These are phyloP conservation scores for Holocentrus rufus DNA, from an alignment of 2,797 vertebrate species.

Conservation along the genomic window DNA sequence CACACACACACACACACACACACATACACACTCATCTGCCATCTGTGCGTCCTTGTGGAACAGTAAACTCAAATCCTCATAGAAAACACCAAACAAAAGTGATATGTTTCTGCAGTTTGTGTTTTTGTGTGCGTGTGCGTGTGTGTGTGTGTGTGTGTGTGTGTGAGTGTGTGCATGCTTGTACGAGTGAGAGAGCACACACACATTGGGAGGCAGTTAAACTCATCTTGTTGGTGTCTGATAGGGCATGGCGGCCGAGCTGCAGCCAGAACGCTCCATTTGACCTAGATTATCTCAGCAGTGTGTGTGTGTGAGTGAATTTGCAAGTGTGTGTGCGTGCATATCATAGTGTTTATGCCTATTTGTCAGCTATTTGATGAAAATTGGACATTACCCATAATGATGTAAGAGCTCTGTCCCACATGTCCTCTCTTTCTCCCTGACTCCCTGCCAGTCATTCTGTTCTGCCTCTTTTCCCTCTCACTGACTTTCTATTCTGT, in stretches of 20 bases:
- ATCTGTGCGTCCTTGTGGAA: slow-evolving; percentile 67
- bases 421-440: slow-evolving; percentile 26
- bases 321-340: neutral
- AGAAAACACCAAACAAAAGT: slow-evolving; percentile 38
- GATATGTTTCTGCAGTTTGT: slow-evolving; percentile 32
- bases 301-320: slow-evolving; percentile 6
- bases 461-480: slow-evolving; percentile 33
- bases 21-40: slow-evolving; percentile 36
- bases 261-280: slow-evolving; percentile 65
- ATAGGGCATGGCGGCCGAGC: slow-evolving; percentile 55
- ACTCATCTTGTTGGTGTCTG: slow-evolving; percentile 58
- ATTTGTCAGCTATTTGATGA: slow-evolving; percentile 47
- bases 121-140: slow-evolving; percentile 14
- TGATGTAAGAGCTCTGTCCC: slow-evolving; percentile 59
- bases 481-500: slow-evolving; percentile 22
- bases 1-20: neutral
- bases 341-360: slow-evolving; percentile 21
- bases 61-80: slow-evolving; percentile 35
- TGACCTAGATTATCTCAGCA: slow-evolving; percentile 66
- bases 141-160: slow-evolving; percentile 9
- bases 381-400: slow-evolving; percentile 57
- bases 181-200: slow-evolving; percentile 1
- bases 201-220: slow-evolving; percentile 39
- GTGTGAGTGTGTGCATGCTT: slow-evolving; percentile 9
- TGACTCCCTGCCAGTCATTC: slow-evolving; percentile 37